Percentiles rank a stretch among this genome's conserved stretches.
Evolutionary conservation across 30 jellyfish, hydroid and myxozoan species (phyloP).

Genomic region (Catostylus mosaicus): DNA sequence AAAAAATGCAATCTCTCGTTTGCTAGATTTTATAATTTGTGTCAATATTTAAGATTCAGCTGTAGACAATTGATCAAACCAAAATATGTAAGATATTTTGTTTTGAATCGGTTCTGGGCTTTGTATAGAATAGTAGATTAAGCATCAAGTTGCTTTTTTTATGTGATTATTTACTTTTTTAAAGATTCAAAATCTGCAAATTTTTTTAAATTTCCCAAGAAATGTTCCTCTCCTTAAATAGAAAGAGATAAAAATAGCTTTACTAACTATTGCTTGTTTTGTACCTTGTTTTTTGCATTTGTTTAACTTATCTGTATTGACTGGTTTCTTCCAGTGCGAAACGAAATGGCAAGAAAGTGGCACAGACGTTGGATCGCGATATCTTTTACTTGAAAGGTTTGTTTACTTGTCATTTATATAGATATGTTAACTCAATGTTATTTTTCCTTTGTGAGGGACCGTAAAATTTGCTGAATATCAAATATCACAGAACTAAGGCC

Average conservation of each 20-base stretch:
- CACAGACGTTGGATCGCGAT: conserved; percentile 65
- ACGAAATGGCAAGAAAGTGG: conserved; percentile 91
- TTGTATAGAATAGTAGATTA: too few relatives aligned
- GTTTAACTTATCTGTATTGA: background rate
- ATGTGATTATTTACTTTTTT: background rate
- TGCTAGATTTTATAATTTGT: too few relatives aligned
- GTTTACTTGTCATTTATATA: conserved; percentile 17
- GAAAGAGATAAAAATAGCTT: too few relatives aligned
- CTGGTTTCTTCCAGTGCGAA: conserved; percentile 66
- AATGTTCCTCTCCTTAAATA: background rate
- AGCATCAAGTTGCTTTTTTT: too few relatives aligned
- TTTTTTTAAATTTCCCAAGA: background rate
- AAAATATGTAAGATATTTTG: too few relatives aligned
- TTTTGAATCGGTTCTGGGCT: too few relatives aligned
- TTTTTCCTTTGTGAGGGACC: background rate
- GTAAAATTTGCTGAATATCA: background rate
- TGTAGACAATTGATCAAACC: too few relatives aligned
- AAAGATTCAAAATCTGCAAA: background rate
- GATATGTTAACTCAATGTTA: too few relatives aligned
- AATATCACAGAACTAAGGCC: too few relatives aligned
- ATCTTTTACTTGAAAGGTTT: conserved; percentile 80
- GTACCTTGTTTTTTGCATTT: background rate
- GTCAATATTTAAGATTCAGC: too few relatives aligned
- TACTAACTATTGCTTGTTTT: background rate
- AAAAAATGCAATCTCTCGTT: too few relatives aligned